Conservation (phyloP, 2,113 vertebrate species). For the Numida meleagris region DNA sequence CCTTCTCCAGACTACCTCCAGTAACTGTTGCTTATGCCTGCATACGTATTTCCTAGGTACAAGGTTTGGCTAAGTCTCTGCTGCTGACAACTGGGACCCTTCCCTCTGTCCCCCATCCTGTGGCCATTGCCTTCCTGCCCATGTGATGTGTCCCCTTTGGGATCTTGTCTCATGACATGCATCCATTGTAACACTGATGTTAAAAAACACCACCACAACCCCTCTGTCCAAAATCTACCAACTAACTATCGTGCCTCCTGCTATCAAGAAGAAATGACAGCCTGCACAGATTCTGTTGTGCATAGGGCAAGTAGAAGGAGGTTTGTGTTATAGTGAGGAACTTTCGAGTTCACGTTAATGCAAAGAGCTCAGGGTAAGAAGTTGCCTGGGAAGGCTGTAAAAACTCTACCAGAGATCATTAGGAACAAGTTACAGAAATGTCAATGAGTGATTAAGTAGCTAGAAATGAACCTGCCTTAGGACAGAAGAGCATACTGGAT, state of each 20-base stretch:
- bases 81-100: neutral
- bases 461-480: neutral
- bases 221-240: neutral
- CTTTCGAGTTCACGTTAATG: neutral
- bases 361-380: neutral
- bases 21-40: neutral
- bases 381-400: neutral
- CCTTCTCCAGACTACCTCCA: neutral
- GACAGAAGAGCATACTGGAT: neutral
- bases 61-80: accelerated
- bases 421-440: neutral
- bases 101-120: neutral
- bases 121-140: neutral
- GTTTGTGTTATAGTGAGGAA: neutral
- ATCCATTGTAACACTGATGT: accelerated
- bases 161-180: accelerated
- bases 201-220: neutral
- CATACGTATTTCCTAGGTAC: neutral
- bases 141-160: neutral
- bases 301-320: neutral
- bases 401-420: neutral
- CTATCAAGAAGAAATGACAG: neutral
- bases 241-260: neutral
- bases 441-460: neutral
- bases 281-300: neutral